Percentiles rank a stretch among this genome's conserved stretches.
Conservation (phyloP, 2,888 invertebrate genomes). For the Rhingia rostrata region DNA sequence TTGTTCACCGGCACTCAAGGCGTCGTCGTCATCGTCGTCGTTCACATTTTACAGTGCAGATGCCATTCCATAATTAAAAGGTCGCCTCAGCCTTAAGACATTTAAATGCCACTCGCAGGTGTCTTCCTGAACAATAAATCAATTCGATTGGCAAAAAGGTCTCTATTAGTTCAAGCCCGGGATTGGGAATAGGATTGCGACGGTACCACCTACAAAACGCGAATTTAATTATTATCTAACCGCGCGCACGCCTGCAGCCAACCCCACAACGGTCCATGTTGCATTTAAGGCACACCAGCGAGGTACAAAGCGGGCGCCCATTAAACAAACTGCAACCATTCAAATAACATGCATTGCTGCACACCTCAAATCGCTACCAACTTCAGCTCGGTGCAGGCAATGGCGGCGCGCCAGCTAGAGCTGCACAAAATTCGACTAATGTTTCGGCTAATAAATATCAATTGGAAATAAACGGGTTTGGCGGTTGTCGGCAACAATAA, state of each 20-base stretch:
- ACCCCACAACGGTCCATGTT: constrained; percentile 12
- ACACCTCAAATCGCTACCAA: constrained; percentile 72
- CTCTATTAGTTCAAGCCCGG: constrained; percentile 66
- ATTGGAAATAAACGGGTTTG: constrained; percentile 73
- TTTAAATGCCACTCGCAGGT: constrained; percentile 59
- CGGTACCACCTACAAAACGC: constrained; percentile 70
- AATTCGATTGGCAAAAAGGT: constrained; percentile 69
- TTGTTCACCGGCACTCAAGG: constrained; percentile 54
- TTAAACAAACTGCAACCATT: constrained; percentile 74
- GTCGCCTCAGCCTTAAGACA: constrained; percentile 45
- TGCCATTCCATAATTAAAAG: constrained; percentile 23
- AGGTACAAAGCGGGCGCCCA: constrained; percentile 71
- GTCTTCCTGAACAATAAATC: constrained; percentile 70
- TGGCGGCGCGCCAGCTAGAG: constrained; percentile 20
- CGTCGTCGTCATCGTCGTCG: neutral
- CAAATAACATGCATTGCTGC: constrained; percentile 75
- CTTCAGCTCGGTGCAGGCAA: constrained; percentile 46
- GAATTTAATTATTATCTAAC: constrained; percentile 73
- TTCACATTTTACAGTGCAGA: neutral
- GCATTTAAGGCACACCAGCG: neutral
- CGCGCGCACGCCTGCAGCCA: constrained; percentile 53
- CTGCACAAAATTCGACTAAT: constrained; percentile 73
- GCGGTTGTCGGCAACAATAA: constrained; percentile 72
- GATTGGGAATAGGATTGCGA: constrained; percentile 53
- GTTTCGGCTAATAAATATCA: constrained; percentile 74